A percentile compares a stretch with the other conserved stretches of the same genome.
Evolutionary conservation across 2,113 vertebrate species (phyloP).

Genomic region (Heptranchias perlo): DNA sequence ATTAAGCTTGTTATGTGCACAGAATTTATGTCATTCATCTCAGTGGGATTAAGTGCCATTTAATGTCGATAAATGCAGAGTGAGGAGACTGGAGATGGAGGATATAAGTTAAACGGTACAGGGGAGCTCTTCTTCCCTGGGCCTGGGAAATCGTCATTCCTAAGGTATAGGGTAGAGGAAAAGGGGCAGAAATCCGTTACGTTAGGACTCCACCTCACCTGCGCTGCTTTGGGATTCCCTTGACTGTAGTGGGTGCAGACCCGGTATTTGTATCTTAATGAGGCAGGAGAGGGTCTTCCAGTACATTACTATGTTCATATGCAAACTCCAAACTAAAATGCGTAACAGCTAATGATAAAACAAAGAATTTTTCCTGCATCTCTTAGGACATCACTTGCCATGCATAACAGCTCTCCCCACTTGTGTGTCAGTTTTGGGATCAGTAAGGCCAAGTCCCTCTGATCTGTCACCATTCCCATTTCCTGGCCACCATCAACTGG

Average conservation of each 20-base stretch:
- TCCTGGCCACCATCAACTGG: neutral
- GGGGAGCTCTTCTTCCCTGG: neutral
- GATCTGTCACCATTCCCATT: neutral
- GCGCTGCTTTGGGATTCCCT: neutral
- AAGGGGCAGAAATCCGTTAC: too few species aligned
- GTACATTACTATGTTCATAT: too few species aligned
- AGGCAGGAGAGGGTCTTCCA: too few species aligned
- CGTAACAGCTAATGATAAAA: neutral
- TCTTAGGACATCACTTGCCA: too few species aligned
- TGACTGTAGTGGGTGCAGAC: too few species aligned
- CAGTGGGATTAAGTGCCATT: too few species aligned
- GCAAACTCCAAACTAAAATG: neutral
- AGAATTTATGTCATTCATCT: too few species aligned
- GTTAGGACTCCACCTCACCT: neutral
- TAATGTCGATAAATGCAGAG: neutral
- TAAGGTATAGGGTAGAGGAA: neutral
- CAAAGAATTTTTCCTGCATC: neutral
- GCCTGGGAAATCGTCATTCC: neutral
- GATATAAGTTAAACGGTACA: neutral
- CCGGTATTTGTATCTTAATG: too few species aligned
- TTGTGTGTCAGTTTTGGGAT: too few species aligned
- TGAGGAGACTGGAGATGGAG: neutral
- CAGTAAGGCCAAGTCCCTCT: neutral
- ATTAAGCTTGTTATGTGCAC: too few species aligned
- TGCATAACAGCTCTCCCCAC: too few species aligned